phyloP scores from a whole-genome alignment of 2,797 vertebrate genomes.

The Echeneis naucrates region DNA sequence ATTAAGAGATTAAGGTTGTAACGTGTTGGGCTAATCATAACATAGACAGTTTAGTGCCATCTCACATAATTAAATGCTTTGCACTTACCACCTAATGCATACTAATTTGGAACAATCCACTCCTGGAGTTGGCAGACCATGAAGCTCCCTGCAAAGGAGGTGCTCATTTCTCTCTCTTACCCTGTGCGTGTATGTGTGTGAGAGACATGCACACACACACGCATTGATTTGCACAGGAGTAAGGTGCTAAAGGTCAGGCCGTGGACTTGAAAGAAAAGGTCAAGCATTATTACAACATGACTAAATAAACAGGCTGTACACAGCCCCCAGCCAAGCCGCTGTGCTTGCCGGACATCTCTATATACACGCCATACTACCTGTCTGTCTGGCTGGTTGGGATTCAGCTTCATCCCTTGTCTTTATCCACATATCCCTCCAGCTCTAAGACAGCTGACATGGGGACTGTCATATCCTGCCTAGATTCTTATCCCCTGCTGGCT shows the following conservation, averaged over 20 bases:
- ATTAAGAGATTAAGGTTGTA: conserved; percentile 77
- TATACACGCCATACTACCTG: conserved; percentile 57
- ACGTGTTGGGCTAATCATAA: conserved; percentile 86
- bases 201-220: conserved; percentile 24
- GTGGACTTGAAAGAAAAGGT: conserved; percentile 84
- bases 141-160: conserved; percentile 75
- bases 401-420: conserved; percentile 77
- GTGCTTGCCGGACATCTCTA: conserved; percentile 41
- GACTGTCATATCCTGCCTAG: conserved; percentile 86
- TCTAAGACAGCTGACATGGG: conserved; percentile 82
- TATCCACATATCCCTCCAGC: conserved; percentile 78
- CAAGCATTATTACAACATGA: conserved; percentile 86
- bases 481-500: conserved; percentile 81
- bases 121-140: conserved; percentile 78
- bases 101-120: conserved; percentile 85
- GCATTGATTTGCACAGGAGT: conserved; percentile 56
- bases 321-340: conserved; percentile 52
- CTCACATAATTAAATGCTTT: conserved; percentile 87
- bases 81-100: conserved; percentile 85
- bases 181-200: conserved; percentile 22
- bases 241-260: conserved; percentile 82
- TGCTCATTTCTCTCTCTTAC: conserved; percentile 57
- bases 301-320: conserved; percentile 83
- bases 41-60: conserved; percentile 85
- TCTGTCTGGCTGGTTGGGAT: conserved; percentile 58